Conservation (phyloP, 2,888 invertebrate species). For the Ochropleura plecta region DNA sequence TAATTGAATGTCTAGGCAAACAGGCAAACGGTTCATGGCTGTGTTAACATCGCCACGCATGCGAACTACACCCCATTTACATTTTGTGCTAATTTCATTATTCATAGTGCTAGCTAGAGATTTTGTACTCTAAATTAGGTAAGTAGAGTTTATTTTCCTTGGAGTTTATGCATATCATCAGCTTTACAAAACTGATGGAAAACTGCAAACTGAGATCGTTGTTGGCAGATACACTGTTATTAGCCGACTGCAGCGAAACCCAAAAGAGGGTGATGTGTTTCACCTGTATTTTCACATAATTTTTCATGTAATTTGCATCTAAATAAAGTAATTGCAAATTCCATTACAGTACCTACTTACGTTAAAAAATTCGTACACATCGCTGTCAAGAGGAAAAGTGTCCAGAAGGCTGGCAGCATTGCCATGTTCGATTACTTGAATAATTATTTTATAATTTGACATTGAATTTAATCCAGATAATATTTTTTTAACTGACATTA, state of each 20-base stretch:
- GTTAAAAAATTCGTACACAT: too few relatives aligned
- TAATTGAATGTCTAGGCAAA: conserved; percentile 58
- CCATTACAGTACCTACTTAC: too few relatives aligned
- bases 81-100: conserved; percentile 11
- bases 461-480: too few relatives aligned
- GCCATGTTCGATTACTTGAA: too few relatives aligned
- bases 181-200: neutral
- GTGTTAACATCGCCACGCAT: conserved; percentile 25
- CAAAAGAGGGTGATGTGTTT: too few relatives aligned
- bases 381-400: too few relatives aligned
- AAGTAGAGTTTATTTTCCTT: neutral
- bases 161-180: neutral
- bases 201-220: neutral
- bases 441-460: too few relatives aligned
- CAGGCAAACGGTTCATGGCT: conserved; percentile 19
- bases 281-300: too few relatives aligned
- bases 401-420: too few relatives aligned
- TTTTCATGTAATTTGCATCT: neutral
- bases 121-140: neutral
- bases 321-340: neutral
- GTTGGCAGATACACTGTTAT: neutral
- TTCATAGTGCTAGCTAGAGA: conserved; percentile 10
- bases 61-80: conserved; percentile 38
- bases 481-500: too few relatives aligned
- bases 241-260: too few relatives aligned